Conservation (phyloP, 2,113 vertebrate species). For the Zosterops lateralis region DNA sequence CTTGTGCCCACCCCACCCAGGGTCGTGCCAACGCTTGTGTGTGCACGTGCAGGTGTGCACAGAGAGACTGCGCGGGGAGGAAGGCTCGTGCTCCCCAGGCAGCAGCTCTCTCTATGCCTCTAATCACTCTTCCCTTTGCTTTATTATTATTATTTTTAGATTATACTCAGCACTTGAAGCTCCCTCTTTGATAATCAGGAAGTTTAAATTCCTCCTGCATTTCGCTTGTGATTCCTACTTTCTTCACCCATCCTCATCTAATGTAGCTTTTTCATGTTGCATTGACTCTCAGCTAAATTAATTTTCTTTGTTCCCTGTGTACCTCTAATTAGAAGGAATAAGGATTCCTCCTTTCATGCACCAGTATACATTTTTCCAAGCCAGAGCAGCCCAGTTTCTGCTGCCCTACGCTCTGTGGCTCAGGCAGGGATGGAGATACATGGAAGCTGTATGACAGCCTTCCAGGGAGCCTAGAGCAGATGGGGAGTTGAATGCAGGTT, state of each 20-base stretch:
- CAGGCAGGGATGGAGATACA: background rate
- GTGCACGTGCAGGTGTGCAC: conserved; percentile 18
- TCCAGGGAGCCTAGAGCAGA: background rate
- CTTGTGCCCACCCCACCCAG: background rate
- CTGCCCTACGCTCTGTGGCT: background rate
- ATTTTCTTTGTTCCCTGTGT: background rate
- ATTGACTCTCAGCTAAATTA: background rate
- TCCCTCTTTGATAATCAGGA: conserved; percentile 14
- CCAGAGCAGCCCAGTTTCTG: background rate
- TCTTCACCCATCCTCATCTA: background rate
- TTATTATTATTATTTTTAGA: conserved; percentile 33
- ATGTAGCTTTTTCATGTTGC: background rate
- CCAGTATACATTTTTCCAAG: background rate
- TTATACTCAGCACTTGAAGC: background rate
- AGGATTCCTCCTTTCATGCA: background rate
- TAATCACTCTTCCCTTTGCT: background rate
- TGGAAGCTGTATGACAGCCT: background rate
- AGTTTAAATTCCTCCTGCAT: conserved; percentile 20
- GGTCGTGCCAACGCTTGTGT: background rate
- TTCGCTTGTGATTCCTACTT: background rate
- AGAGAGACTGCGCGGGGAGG: background rate
- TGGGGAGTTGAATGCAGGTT: background rate
- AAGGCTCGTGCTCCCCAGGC: background rate
- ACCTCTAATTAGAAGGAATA: background rate
- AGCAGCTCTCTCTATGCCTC: background rate